Base-by-base conservation (phyloP, 2,113 vertebrate species). In the Pao palembangensis region DNA sequence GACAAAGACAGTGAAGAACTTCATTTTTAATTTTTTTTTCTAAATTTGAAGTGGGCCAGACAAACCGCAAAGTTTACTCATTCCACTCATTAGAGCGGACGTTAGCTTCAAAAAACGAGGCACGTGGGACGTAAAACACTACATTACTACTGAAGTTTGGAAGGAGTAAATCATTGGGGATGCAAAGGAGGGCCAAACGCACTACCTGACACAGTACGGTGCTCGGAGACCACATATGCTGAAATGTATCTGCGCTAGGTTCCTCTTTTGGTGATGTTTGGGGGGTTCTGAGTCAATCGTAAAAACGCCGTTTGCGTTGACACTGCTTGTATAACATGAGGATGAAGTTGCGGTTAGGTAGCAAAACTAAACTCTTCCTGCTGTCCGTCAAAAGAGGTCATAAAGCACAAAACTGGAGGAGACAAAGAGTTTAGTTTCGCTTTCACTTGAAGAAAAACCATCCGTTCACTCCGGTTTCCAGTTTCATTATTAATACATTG, bases 1-100 rank as follows among this genome's bases (percentile, higher is more conserved):
- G 80, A 85, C 80, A 83, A 84, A 81, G 84, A 88, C 79, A 79
- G 74, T 79, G 75, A 89, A 76, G 63, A 85, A 85, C 68, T 85
- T 84, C 69, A 73, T 71, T 61, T n/a, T 72, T 67, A 75, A 54
- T 71, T 72, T 63, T 38, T 38, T 38, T 38, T 77, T 64, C 69
- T 50, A 80, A 83, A 73, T 75, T 82, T 79, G 64, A 81, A 69
- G 67, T 70, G 60, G 55, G 6, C 60, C 72, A 73, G 70, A 70
- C 46, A 61, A 69, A 71, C 69, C 69, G 69, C 69, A 75, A 56
- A 49, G 59, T 75, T 79, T 63, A 75, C 55, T 79, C 72, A 38
- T 11, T 12, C 34, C 34, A 38, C 34, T 78, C 15, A 47, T 47
- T 47, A 17, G 7, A 47, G 44, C n/a, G 8, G 44, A 47, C 44